phyloP scores from a whole-genome alignment of 2,113 vertebrate species.

The Elgaria multicarinata region DNA sequence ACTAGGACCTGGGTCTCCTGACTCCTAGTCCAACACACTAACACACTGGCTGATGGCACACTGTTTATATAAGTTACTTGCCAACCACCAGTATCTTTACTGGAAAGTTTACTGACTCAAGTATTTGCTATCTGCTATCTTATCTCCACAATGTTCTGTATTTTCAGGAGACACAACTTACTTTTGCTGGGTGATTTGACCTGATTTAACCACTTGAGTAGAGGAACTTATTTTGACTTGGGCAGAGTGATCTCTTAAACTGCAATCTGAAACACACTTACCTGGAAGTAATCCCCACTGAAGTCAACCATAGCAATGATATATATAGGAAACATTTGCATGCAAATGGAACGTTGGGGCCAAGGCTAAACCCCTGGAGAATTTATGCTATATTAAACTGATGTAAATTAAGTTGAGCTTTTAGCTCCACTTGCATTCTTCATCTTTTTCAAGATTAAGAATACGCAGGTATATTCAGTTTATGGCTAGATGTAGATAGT shows the following conservation, averaged over 20 bases:
- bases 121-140: not conserved
- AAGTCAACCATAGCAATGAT: not conserved
- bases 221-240: not conserved
- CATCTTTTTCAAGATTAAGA: slow-evolving; percentile 13
- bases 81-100: not conserved
- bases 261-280: not conserved
- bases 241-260: not conserved
- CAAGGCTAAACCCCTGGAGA: slow-evolving; percentile 28
- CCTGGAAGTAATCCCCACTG: not conserved
- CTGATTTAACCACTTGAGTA: not conserved
- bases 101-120: not conserved
- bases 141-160: not conserved
- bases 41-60: too few species aligned
- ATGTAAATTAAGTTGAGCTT: slow-evolving; percentile 47
- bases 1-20: too few species aligned
- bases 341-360: not conserved
- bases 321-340: not conserved
- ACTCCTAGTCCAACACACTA: too few species aligned
- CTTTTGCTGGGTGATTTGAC: not conserved
- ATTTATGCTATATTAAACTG: slow-evolving; percentile 50
- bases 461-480: slow-evolving; percentile 54
- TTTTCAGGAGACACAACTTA: not conserved
- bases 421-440: slow-evolving; percentile 49
- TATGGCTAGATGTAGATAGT: slow-evolving; percentile 41
- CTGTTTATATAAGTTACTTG: not conserved